These are phyloP conservation scores for Arctocebus calabarensis DNA, from an alignment of 2,797 vertebrate genomes.

Conservation along the genomic window DNA sequence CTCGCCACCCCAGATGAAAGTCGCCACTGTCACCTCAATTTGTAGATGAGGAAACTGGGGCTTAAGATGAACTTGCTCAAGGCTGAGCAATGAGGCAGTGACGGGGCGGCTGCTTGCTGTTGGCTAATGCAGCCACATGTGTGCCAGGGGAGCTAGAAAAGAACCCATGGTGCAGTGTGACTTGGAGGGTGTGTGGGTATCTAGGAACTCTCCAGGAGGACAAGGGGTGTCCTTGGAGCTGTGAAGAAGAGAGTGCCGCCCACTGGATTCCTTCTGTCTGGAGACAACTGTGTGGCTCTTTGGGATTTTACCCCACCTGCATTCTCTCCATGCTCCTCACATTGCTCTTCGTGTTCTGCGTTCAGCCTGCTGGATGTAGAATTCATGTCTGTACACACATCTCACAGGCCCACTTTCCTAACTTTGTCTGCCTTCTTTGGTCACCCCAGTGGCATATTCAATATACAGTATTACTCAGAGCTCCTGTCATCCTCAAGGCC, in stretches of 20 bases:
- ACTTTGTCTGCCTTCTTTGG: not conserved
- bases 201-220: not conserved
- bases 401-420: not conserved
- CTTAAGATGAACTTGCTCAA: not conserved
- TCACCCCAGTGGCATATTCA: not conserved
- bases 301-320: not conserved
- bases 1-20: not conserved
- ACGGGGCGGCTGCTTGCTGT: not conserved
- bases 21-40: not conserved
- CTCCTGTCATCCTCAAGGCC: not conserved
- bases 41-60: not conserved
- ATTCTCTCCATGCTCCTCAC: not conserved
- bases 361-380: not conserved
- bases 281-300: not conserved
- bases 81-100: not conserved
- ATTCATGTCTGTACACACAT: not conserved
- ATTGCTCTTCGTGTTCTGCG: not conserved
- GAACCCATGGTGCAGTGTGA: too few relatives aligned
- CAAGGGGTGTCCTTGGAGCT: too few relatives aligned
- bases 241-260: not conserved
- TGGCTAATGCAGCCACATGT: not conserved
- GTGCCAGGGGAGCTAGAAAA: not conserved
- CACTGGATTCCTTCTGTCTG: not conserved
- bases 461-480: fast-evolving
- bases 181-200: not conserved